Evolutionary conservation across 2,113 vertebrate species (phyloP), one percentile per base, ranked within the genome.

Genomic region (Sapayoa aenigma): DNA sequence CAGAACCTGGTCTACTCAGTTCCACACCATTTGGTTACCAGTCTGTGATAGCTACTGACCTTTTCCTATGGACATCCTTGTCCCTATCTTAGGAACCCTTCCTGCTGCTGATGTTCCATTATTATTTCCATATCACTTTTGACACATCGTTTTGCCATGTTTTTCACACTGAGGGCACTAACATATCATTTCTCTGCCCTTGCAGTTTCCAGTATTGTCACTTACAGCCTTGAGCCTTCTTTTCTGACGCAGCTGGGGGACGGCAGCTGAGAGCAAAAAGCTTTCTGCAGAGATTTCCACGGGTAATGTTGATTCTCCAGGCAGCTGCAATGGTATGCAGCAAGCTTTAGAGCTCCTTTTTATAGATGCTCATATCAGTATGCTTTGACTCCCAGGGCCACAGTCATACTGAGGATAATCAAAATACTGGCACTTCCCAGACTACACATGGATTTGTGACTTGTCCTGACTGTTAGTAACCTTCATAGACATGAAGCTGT

Each of bases 271-370:
- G 90, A 23, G 50, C 55, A 88, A 71, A 93, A 92, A 23, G 53
- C 14, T 77, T 91, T 94, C 73, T 92, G 89, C 81, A 84, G 78
- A 94, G 71, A 59, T 86, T 96, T 91, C 73, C 44, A 35, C 46
- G 93, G 80, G 56, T 90, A 85, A 92, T 82, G 92, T 87, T 96
- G 89, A 93, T 94, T 92, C 71, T 95, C 82, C 87, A 94, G 88
- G 80, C 79, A 3, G 75, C 68, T 94, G 72, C 28, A 13, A 65
- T 41, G 68, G 33, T 63, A 52, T 31, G 82, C 63, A 90, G 72
- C 68, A 80, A 85, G 71, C 87, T 83, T 86, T 73, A 55, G 55
- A 77, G 82, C 42, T 95, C 82, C 93, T 91, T 94, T 93, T 95
- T 93, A 89, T 90, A 96, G 89, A 65, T 77, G 67, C 67, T 79